These are phyloP conservation scores for Varecia variegata DNA, from an alignment of 2,797 vertebrate species.

Conservation along the genomic window DNA sequence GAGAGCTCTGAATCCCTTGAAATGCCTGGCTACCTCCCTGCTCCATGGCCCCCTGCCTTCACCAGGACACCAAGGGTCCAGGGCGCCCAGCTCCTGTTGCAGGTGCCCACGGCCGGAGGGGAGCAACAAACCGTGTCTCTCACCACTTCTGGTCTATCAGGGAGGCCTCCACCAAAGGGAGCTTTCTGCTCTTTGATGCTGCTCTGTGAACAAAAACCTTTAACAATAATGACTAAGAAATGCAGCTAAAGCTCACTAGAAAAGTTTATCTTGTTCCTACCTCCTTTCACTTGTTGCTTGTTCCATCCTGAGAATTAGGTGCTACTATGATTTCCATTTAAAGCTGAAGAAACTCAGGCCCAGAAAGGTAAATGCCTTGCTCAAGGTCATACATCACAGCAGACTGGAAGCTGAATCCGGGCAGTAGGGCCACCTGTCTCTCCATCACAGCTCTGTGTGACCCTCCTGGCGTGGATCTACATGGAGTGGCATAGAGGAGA, in stretches of 20 bases:
- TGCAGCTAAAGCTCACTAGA: not conserved
- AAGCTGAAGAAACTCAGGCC: not conserved
- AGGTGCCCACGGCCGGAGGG: not conserved
- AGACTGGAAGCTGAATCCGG: not conserved
- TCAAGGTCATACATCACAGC: not conserved
- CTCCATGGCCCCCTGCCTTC: too few relatives aligned
- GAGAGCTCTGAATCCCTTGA: not conserved
- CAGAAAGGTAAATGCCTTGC: not conserved
- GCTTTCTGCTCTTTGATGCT: too few relatives aligned
- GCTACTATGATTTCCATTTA: not conserved
- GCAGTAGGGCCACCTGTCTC: not conserved
- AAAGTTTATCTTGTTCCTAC: not conserved
- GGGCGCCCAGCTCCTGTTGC: not conserved
- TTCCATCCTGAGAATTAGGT: not conserved
- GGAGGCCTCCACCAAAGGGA: not conserved
- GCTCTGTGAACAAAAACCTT: not conserved
- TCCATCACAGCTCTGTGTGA: too few relatives aligned
- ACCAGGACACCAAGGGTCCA: too few relatives aligned
- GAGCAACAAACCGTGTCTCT: not conserved
- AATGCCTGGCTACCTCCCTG: too few relatives aligned
- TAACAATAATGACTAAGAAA: not conserved
- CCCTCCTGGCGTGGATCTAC: not conserved
- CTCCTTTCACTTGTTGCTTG: not conserved
- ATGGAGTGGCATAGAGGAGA: not conserved
- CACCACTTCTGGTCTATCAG: not conserved